Evolutionary conservation across 37 sponge, comb jelly and placozoan species (phyloP).

Genomic region (Mnemiopsis leidyi): DNA sequence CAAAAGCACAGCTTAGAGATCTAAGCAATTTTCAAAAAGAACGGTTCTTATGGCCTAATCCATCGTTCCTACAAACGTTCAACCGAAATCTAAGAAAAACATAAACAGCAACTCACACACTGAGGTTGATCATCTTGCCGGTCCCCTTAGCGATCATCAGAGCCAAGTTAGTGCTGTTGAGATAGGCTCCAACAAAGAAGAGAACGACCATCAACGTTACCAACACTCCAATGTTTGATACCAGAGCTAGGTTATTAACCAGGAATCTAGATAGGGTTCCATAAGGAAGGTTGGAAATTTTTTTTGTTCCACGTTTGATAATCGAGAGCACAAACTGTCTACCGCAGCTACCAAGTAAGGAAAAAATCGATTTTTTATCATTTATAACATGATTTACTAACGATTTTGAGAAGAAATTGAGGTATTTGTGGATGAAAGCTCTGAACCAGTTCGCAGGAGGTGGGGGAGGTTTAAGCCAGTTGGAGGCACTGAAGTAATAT

Average conservation of each 20-base stretch:
- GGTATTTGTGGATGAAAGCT: constrained; percentile 12
- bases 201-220: neutral
- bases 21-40: too few relatives aligned
- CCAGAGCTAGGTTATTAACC: constrained; percentile 42
- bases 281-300: too few relatives aligned
- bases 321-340: too few relatives aligned
- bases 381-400: too few relatives aligned
- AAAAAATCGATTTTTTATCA: too few relatives aligned
- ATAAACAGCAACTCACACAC: constrained; percentile 4
- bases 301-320: too few relatives aligned
- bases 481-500: constrained; percentile 74
- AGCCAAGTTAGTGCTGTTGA: neutral
- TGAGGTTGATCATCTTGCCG: neutral
- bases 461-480: constrained; percentile 80
- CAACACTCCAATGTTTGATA: neutral
- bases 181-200: neutral
- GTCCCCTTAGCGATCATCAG: constrained; percentile 50
- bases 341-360: too few relatives aligned
- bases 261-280: too few relatives aligned
- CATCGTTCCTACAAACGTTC: too few relatives aligned
- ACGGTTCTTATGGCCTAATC: too few relatives aligned
- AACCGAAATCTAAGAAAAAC: too few relatives aligned
- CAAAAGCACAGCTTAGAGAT: too few relatives aligned
- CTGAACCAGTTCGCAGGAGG: constrained; percentile 23
- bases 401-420: constrained; percentile 14